A percentile compares a stretch with the other conserved stretches of the same genome.
phyloP scores from a whole-genome alignment of 2,888 invertebrate genomes.

The Torymus aiolomorphi region DNA sequence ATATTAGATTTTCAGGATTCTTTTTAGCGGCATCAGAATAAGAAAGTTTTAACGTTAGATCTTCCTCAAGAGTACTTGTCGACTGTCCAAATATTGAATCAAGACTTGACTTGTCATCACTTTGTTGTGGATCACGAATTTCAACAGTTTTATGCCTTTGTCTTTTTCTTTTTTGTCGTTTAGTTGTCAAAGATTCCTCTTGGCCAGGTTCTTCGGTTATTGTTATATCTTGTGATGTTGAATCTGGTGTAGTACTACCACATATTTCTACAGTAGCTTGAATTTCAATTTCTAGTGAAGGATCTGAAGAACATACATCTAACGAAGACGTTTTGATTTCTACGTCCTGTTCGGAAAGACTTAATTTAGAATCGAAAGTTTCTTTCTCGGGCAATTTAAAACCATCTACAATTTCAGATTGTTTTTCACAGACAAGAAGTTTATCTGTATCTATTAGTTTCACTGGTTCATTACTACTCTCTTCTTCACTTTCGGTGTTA shows the following conservation, averaged over 20 bases:
- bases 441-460: too few relatives aligned
- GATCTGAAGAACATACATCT: constrained; percentile 65
- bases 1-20: constrained; percentile 19
- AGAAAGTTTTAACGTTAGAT: constrained; percentile 61
- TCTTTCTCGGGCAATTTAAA: constrained; percentile 1
- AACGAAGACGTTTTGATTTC: constrained; percentile 45
- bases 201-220: constrained; percentile 45
- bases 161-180: constrained; percentile 50
- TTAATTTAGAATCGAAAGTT: not conserved
- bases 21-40: constrained; percentile 66
- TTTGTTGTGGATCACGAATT: constrained; percentile 32
- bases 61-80: constrained; percentile 54
- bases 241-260: constrained; percentile 65
- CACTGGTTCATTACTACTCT: too few relatives aligned
- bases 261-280: constrained; percentile 70
- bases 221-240: constrained; percentile 50
- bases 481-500: too few relatives aligned
- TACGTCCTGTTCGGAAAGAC: not conserved
- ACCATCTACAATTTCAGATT: too few relatives aligned
- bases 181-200: constrained; percentile 30
- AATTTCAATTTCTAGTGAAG: constrained; percentile 69
- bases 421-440: too few relatives aligned
- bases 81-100: constrained; percentile 63
- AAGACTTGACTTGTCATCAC: constrained; percentile 58
- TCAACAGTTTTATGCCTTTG: constrained; percentile 51